Evolutionary conservation across 2,888 invertebrate species (phyloP).

Genomic region (Myopa testacea): DNA sequence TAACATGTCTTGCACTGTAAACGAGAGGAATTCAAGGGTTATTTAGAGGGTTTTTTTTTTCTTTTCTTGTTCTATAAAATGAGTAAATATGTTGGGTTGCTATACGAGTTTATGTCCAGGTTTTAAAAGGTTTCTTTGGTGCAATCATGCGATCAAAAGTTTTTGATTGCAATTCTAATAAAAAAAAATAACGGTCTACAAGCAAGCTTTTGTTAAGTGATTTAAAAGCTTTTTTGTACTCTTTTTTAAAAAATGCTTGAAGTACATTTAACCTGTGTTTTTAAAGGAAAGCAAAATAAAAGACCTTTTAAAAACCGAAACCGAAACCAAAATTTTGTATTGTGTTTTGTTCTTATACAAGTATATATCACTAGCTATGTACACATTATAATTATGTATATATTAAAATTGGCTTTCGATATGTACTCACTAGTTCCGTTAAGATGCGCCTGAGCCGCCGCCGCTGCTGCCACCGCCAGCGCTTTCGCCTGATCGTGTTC

Average conservation of each 20-base stretch:
- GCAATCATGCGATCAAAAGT: no score
- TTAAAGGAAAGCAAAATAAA: background rate
- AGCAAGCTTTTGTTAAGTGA: background rate
- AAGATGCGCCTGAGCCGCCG: slow-evolving; percentile 72
- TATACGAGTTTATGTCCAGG: background rate
- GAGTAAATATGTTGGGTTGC: background rate
- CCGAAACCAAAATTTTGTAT: background rate
- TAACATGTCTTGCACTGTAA: slow-evolving; percentile 69
- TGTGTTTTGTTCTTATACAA: background rate
- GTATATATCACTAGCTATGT: background rate
- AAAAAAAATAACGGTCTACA: background rate
- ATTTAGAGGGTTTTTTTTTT: background rate
- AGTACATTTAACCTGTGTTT: no score
- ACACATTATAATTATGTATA: background rate
- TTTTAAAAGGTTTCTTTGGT: slow-evolving; percentile 3
- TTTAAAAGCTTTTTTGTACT: background rate
- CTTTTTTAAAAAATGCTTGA: background rate
- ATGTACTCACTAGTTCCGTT: slow-evolving; percentile 76
- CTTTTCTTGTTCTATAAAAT: background rate
- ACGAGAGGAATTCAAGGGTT: background rate
- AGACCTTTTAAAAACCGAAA: background rate
- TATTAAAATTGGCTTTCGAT: slow-evolving; percentile 63
- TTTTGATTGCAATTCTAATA: background rate
- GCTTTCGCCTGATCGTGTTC: slow-evolving; percentile 67
- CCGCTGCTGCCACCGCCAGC: slow-evolving; percentile 68